Evolutionary conservation across 2,797 vertebrate genomes (phyloP), one percentile per base, ranked within the genome.

Genomic region (Enteromius fasciolatus): DNA sequence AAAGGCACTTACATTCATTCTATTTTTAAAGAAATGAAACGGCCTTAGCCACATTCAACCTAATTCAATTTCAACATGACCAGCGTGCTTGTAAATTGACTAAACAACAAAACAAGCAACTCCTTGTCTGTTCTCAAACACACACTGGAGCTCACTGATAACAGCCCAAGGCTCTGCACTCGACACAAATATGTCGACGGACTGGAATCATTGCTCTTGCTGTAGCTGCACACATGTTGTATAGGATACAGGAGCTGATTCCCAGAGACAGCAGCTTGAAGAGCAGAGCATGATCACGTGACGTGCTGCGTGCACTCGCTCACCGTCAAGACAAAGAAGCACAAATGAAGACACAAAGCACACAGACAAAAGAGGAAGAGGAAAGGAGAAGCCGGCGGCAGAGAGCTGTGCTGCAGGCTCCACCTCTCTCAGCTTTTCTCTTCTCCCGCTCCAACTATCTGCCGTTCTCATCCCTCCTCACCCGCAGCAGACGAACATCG

Each of bases 301-400:
- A 17, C 15, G 36, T 28, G 23, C 36, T 14, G 54, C 54, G 28
- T 63, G 52, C 57, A 41, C 50, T 75, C 31, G 31, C 74, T 61
- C 54, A 15, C 74, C 17, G n/a, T 44, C 36, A 63, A 78, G 28
- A 83, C 64, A 83, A 76, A 66, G 61, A 39, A 41, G 20, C 63
- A 83, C 39, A 66, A 39, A n/a, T 50, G 33, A 64, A 68, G 28
- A 78, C 25, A 77, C 25, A 46, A 41, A 74, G 61, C 50, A 20
- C 41, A 80, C 61, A 36, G 31, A 75, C 59, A 25, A 63, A n/a
- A 72, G 23, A 67, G 28, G 7, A 81, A 80, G 78, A 68, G n/a
- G 66, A 72, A 72, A 46, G 36, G 17, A 46, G 67, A 80, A 72
- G 67, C 64, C 23, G 23, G 48, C 8, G 23, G 33, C n/a, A 68